These are phyloP conservation scores for Chelonia mydas DNA, from an alignment of 2,797 vertebrate species.

Conservation along the genomic window DNA sequence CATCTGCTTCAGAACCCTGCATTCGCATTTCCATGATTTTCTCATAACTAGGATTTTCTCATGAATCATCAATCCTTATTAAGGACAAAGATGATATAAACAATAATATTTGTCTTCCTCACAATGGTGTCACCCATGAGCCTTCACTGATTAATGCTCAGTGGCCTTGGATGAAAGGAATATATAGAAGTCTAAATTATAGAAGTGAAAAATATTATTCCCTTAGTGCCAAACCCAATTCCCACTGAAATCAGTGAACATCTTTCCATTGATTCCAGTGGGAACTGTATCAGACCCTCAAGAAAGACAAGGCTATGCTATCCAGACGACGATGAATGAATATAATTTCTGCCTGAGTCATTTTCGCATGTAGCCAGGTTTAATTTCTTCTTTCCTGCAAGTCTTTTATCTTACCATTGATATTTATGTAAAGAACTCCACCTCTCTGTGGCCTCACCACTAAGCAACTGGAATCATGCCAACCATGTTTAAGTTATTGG, in stretches of 20 bases:
- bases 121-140: accelerated
- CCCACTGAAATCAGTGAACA: conserved; percentile 29
- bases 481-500: not conserved
- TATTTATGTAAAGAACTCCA: conserved; percentile 30
- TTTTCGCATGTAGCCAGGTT: conserved; percentile 1
- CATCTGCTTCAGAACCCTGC: not conserved
- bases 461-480: not conserved
- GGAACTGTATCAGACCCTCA: not conserved
- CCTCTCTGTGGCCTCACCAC: not conserved
- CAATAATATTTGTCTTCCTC: not conserved
- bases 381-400: conserved; percentile 22
- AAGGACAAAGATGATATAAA: not conserved
- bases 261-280: conserved; percentile 34
- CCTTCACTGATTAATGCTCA: conserved; percentile 16
- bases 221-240: not conserved
- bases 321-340: conserved; percentile 16
- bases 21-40: not conserved
- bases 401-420: conserved; percentile 35
- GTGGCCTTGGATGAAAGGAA: not conserved
- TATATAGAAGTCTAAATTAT: not conserved
- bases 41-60: conserved; percentile 9
- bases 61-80: not conserved
- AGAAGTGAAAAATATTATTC: conserved; percentile 30
- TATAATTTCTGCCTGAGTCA: conserved; percentile 40
- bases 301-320: accelerated